Base-by-base conservation (phyloP, 1,140 invertebrate genomes). In the Papilio dardanus region DNA sequence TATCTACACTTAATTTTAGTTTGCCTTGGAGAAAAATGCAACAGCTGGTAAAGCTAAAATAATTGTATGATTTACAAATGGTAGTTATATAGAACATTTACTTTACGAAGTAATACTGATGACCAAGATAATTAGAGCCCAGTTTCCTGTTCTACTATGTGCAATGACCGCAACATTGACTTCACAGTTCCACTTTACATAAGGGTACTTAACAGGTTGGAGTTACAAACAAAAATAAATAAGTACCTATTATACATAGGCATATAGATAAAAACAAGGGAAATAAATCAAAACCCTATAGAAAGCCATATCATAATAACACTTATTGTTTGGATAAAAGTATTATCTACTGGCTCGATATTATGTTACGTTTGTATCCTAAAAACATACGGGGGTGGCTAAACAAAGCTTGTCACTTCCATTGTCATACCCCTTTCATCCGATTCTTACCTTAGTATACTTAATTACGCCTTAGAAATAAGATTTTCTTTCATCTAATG, bases 401-500 rank as follows among this genome's bases (percentile, higher is more conserved):
- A 12, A 28, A 68, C 67, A 68, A 68, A 68, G 33, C 67, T 10
- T 40, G 21, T 37, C 33, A n/a, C 67, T n/a, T 68, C 67, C 24
- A 37, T 68, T 68, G 67, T 68, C 19, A 68, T 3, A 2, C 0
- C 24, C 21, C 21, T 16, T 3, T 24, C 37, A 40, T 21, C 33
- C 14, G 35, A 40, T 35, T 37, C 19, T 16, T 62, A 71, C 21
- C 19, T 28, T 50, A 71, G 42, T 5, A 30, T 71, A 40, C 50
- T 46, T 46, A 28, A 50, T 28, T 71, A 50, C 67, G 16, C 40
- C 24, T 46, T 31, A 31, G 40, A 6, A 31, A 50, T 30, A 30
- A 42, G 37, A 71, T 71, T 71, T 71, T 71, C 37, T 50, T 46
- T 71, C 68, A 30, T 54, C 78, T 88, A 90, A 90, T 90, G 88